A percentile compares a stretch with the other conserved stretches of the same genome.
Conservation (phyloP, 2,797 vertebrate species). For the Neosilurus mollespiculum region DNA sequence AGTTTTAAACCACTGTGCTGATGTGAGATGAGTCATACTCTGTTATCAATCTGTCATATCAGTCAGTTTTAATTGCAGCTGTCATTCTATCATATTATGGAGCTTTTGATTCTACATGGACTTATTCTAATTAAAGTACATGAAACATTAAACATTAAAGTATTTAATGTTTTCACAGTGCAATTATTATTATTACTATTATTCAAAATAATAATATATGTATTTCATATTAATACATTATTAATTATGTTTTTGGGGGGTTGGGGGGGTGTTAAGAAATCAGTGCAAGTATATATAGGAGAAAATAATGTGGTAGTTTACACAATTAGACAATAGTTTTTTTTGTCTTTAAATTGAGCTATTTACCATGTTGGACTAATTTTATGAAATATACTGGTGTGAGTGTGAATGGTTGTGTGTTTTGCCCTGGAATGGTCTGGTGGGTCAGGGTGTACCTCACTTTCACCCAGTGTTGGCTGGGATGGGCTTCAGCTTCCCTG, state of each 20-base stretch:
- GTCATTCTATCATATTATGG: not conserved
- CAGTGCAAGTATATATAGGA: not conserved
- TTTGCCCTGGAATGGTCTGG: too few relatives aligned
- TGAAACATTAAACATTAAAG: too few relatives aligned
- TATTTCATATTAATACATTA: not conserved
- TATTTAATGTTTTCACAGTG: not conserved
- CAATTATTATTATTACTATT: not conserved
- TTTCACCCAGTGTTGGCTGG: too few relatives aligned
- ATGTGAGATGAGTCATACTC: constrained; percentile 20
- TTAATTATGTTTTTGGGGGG: not conserved
- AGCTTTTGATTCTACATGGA: not conserved
- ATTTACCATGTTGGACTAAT: not conserved
- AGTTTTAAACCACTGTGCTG: constrained; percentile 15
- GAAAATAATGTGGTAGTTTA: not conserved
- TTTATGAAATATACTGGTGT: not conserved
- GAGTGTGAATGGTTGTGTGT: too few relatives aligned
- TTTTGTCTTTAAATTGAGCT: not conserved
- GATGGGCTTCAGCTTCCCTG: too few relatives aligned
- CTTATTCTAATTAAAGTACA: constrained; percentile 10
- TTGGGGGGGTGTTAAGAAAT: not conserved
- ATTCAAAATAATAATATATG: not conserved
- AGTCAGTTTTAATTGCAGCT: constrained; percentile 7
- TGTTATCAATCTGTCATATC: constrained; percentile 16
- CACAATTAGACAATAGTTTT: not conserved
- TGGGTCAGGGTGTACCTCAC: too few relatives aligned